Evolutionary conservation across 2,113 vertebrate genomes (phyloP).

Genomic region (Rutilus rutilus): DNA sequence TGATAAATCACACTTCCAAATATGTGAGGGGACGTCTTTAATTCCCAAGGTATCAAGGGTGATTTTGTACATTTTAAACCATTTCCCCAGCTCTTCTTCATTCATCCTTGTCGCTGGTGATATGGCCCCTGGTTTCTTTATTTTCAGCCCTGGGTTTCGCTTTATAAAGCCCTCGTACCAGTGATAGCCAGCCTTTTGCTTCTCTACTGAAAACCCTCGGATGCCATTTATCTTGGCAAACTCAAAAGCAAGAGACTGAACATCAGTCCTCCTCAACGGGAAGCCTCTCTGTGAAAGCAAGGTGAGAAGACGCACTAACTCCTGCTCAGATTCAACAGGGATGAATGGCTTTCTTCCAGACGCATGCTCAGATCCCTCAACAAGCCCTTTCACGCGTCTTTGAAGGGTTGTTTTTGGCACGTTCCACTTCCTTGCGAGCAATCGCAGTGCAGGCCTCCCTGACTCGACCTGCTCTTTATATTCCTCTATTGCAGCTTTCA

Average conservation of each 20-base stretch:
- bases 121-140: conserved; percentile 39
- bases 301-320: conserved; percentile 23
- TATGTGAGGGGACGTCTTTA: conserved; percentile 17
- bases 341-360: conserved; percentile 41
- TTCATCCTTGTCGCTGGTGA: conserved; percentile 40
- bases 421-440: conserved; percentile 31
- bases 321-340: conserved; percentile 16
- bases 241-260: conserved; percentile 50
- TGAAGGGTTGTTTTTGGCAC: conserved; percentile 39
- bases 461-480: conserved; percentile 27
- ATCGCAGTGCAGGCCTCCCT: conserved; percentile 14
- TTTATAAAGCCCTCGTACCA: conserved; percentile 48
- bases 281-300: conserved; percentile 35
- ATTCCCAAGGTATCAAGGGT: conserved; percentile 24
- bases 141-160: conserved; percentile 35
- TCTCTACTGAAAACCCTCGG: conserved; percentile 29
- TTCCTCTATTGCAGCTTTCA: conserved; percentile 34
- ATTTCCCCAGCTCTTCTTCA: conserved; percentile 3
- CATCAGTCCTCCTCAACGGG: conserved; percentile 34
- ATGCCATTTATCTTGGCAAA: conserved; percentile 47
- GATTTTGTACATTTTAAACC: conserved; percentile 36
- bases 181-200: conserved; percentile 40
- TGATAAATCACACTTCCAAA: conserved; percentile 46
- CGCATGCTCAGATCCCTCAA: conserved; percentile 7
- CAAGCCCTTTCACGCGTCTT: conserved; percentile 31